Evolutionary conservation across 1,140 invertebrate genomes (phyloP), one percentile per base, ranked within the genome.

Genomic region (Schmidtea mediterranea): DNA sequence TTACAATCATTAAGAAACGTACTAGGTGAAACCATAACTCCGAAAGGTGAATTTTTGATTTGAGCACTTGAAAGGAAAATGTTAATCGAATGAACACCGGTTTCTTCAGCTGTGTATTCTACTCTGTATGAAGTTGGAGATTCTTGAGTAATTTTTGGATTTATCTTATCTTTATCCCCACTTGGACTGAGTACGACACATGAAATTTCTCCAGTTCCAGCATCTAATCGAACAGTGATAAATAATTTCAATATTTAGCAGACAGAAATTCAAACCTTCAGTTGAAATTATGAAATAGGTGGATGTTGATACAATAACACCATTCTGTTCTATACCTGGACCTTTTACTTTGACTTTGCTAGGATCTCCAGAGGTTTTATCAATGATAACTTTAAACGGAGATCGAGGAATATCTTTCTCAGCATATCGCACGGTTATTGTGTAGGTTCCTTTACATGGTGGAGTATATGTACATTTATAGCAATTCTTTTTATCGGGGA

Each of bases 261-360:
- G n/a, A n/a, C n/a, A n/a, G n/a, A n/a, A n/a, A n/a, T n/a, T n/a
- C n/a, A n/a, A n/a, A 76, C 75, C 74, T 69, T 79, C 78, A 5
- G 80, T 79, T 53, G 73, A 77, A 50, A 87, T 78, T 55, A 84
- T 80, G 59, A 86, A 86, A 63, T 76, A 79, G 0, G 81, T 83
- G 38, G 76, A 73, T 58, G 74, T 74, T 52, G 75, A 76, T 40
- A 80, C 72, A 52, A 74, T 71, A 8, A 79, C 74, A 13, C 80
- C 80, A 50, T 73, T 75, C 22, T 77, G 72, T 59, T 81, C 76
- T 24, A 86, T 59, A 46, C 82, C 82, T 16, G 82, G 82, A 1
- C 82, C 82, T 32, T 74, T 75, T 3, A 78, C 80, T 15, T 75
- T 78, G 0, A 82, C 79, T 64, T 82, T 82, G 3, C 65, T 71